Evolutionary conservation across 2,797 vertebrate species (phyloP).

Genomic region (Myiothlypis coronata): DNA sequence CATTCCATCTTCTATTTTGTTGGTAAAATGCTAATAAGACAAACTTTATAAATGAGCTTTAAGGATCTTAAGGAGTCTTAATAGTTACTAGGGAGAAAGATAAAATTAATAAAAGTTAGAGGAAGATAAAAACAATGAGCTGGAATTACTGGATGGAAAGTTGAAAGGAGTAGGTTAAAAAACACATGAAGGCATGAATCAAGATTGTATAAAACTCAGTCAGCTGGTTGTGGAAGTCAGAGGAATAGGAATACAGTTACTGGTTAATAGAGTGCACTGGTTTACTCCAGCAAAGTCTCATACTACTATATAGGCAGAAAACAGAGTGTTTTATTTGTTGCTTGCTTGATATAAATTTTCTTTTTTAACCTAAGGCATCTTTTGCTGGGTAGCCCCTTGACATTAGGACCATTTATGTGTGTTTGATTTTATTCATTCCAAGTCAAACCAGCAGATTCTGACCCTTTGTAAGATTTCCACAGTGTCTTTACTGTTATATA

Average conservation of each 20-base stretch:
- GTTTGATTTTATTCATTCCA: neutral
- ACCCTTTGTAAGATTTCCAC: neutral
- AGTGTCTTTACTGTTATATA: neutral
- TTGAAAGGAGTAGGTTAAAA: neutral
- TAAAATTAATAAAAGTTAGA: neutral
- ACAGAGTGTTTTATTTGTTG: neutral
- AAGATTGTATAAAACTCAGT: neutral
- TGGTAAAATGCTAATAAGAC: neutral
- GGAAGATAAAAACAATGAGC: neutral
- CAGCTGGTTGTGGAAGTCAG: neutral
- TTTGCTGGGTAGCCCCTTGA: neutral
- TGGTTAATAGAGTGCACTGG: fast-evolving
- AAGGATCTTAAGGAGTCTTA: neutral
- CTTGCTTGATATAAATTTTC: neutral
- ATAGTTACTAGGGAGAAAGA: neutral
- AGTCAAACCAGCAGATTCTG: neutral
- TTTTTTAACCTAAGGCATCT: neutral
- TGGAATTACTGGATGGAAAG: neutral
- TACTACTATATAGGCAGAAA: neutral
- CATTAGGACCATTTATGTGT: neutral
- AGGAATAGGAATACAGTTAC: neutral
- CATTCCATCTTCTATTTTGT: neutral
- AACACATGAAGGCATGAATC: neutral
- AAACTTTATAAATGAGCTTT: neutral
- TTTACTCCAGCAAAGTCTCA: neutral